Evolutionary conservation across 2,113 vertebrate species (phyloP).

Genomic region (Pyxicephalus adspersus): DNA sequence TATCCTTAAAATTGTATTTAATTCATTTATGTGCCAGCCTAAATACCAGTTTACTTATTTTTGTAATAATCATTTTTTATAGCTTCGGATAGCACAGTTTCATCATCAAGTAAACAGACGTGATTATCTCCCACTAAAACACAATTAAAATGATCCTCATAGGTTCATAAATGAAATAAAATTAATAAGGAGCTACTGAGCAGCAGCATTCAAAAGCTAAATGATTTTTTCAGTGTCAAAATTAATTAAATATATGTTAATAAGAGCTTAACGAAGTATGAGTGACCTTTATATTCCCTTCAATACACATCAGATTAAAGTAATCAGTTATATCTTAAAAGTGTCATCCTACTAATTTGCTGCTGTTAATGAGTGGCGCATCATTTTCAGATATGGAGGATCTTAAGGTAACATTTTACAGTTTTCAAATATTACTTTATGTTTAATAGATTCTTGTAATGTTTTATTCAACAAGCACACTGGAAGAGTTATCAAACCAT

Average conservation of each 20-base stretch:
- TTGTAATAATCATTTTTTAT: not conserved
- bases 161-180: not conserved
- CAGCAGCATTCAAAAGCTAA: not conserved
- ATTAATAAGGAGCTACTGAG: constrained; percentile 11
- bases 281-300: constrained; percentile 53
- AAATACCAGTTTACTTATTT: too few relatives aligned
- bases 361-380: constrained; percentile 29
- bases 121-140: constrained; percentile 18
- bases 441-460: not conserved
- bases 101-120: not conserved
- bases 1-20: too few relatives aligned
- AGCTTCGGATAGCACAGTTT: not conserved
- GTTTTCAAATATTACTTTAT: not conserved
- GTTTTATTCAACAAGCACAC: not conserved
- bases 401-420: not conserved
- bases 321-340: constrained; percentile 47
- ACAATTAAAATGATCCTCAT: not conserved
- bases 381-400: constrained; percentile 11
- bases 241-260: constrained; percentile 49
- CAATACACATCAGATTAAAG: constrained; percentile 50
- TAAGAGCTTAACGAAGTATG: constrained; percentile 44
- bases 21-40: too few relatives aligned
- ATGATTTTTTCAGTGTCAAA: constrained; percentile 9
- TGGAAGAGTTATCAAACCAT: too few relatives aligned
- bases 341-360: constrained; percentile 24